Evolutionary conservation across 2,113 vertebrate genomes (phyloP), one percentile per base, ranked within the genome.

Genomic region (Oreochromis tanganicae): DNA sequence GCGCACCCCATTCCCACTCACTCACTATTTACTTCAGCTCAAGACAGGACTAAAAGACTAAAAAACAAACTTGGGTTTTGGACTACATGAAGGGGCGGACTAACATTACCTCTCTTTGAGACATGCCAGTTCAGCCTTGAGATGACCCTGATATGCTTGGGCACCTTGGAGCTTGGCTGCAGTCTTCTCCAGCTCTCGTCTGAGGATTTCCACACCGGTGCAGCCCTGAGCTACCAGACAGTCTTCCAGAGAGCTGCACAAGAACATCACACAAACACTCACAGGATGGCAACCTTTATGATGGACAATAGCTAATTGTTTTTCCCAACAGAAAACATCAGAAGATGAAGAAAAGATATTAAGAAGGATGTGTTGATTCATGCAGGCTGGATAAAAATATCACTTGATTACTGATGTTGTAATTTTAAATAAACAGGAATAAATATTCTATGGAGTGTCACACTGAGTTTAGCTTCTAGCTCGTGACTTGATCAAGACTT

Each of bases 101-200:
- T 63, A 63, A 63, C 17, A 2, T 88, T 95, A 98, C 97, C 97
- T 98, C 91, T 97, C 96, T 96, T 97, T 95, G 34, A 97, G 95
- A 85, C 91, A 94, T 34, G 94, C 93, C 84, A 98, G 90, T 83
- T 99, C 97, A 16, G 96, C 93, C 90, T 96, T 96, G 41, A 98
- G 95, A 50, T 97, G 96, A 43, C 90, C 95, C 59, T 98, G 97
- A 89, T 95, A 96, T n/a, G 93, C 87, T 82, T 95, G 96, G 61
- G 96, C 95, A 27, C 94, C 81, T 80, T 97, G 96, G 57, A 98
- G 90, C 50, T 95, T 96, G 57, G 94, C 85, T 0, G 95, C 84
- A 1, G 94, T 29, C 10, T 92, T 95, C 88, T 97, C 96, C 87
- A 97, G 87, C 68, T 97, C 96, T 81, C 91, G 81, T 56, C 95